These are phyloP conservation scores for Drosophila niveifrons DNA, from an alignment of 2,888 invertebrate genomes.

Conservation along the genomic window DNA sequence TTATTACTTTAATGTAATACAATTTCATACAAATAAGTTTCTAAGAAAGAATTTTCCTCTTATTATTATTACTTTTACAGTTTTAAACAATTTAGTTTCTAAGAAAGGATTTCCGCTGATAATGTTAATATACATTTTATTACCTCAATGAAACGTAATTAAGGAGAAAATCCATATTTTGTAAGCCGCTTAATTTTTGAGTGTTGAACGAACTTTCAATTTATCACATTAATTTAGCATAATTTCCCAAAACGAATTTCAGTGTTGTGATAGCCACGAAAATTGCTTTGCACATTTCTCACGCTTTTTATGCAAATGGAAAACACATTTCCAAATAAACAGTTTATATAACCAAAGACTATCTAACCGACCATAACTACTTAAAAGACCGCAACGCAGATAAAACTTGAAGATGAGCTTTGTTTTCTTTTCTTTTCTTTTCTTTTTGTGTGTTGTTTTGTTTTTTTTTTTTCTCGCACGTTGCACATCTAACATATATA, in stretches of 20 bases:
- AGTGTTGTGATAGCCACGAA: neutral
- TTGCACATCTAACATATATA: neutral
- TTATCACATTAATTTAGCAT: neutral
- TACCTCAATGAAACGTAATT: neutral
- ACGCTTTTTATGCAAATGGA: conserved; percentile 30
- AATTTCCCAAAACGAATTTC: conserved; percentile 3
- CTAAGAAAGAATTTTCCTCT: too few relatives aligned
- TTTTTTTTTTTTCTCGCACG: neutral
- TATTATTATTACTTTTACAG: too few relatives aligned
- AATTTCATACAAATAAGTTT: too few relatives aligned
- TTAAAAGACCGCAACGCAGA: conserved; percentile 22
- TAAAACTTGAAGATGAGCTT: conserved; percentile 1
- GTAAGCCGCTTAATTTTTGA: neutral
- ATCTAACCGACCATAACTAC: conserved; percentile 5
- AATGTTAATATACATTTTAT: too few relatives aligned
- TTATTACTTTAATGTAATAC: too few relatives aligned
- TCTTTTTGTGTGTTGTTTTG: too few relatives aligned
- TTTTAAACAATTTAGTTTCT: too few relatives aligned
- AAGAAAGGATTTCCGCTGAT: too few relatives aligned
- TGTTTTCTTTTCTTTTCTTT: neutral
- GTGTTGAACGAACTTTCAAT: neutral
- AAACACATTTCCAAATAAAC: conserved; percentile 30
- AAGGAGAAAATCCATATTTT: neutral
- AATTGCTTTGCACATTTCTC: conserved; percentile 11
- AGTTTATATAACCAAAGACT: conserved; percentile 26